Base-by-base conservation (phyloP, 1,140 invertebrate genomes). In the Acromyrmex echinatior region DNA sequence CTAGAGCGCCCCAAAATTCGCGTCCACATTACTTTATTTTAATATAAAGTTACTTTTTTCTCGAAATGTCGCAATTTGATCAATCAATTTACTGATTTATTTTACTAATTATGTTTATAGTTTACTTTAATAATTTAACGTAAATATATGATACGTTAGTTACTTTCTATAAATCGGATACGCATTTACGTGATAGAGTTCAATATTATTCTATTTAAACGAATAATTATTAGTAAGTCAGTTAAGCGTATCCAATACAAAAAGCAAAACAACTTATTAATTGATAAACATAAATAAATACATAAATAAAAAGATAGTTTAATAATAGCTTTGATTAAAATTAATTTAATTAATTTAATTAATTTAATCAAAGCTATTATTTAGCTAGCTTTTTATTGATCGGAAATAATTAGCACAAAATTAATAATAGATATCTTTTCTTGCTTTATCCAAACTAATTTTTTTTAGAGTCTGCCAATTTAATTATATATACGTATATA, bases 211-310 rank as follows among this genome's bases (percentile, higher is more conserved):
- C 14, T 71, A 81, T 2, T 25, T 35, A 18, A 70, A 9, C 21
- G 10, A 81, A n/a, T 71, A 45, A 45, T 81, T 58, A 68, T 51
- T 39, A 35, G 2, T 16, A 45, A 58, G 21, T 53, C 21, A 56
- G 70, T 70, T 45, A 58, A 56, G n/a, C 21, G 14, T 39, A 39
- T 31, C n/a, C 4, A 16, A 68, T 53, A 53, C 12, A 56, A 12
- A 35, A n/a, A 58, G 9, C 2, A 10, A 35, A 14, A 45, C 21
- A 70, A 18, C 7, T 81, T 58, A 70, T 5, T 28, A 21, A 80
- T 66, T 81, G 56, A 70, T 70, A 45, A 53, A 80, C 14, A 28
- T 18, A 39, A 56, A 68, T 49, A 60, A 39, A 39, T 39, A 39
- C 7, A 39, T 39, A 39, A 10, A 45, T 45, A 45, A 45, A 45